phyloP scores from a whole-genome alignment of 1,140 invertebrate genomes.

The Diorhabda carinulata region DNA sequence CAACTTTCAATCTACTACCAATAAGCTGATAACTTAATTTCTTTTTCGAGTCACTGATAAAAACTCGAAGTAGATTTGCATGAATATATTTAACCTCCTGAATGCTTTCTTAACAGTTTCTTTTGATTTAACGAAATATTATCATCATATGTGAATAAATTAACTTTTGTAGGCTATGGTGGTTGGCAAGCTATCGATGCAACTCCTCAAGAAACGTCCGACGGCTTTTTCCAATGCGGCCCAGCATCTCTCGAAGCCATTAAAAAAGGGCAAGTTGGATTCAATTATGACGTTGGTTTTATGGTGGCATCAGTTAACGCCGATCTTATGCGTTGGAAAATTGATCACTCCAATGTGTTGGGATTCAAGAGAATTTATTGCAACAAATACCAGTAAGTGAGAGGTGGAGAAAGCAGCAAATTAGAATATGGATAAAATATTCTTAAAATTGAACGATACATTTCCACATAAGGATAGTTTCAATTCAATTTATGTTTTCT shows the following conservation, averaged over 20 bases:
- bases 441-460: neutral
- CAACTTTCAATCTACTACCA: too few species aligned
- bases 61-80: too few species aligned
- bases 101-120: too few species aligned
- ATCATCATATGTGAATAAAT: too few species aligned
- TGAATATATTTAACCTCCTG: too few species aligned
- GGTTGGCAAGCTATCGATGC: slow-evolving; percentile 74
- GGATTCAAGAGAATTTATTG: slow-evolving; percentile 63
- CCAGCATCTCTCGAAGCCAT: slow-evolving; percentile 65
- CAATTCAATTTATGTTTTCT: too few species aligned
- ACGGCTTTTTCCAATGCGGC: slow-evolving; percentile 60
- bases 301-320: slow-evolving; percentile 63
- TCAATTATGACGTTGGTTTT: slow-evolving; percentile 67
- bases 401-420: neutral
- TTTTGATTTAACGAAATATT: too few species aligned
- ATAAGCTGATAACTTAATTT: too few species aligned
- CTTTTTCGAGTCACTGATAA: too few species aligned
- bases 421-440: neutral
- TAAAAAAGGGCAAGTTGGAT: slow-evolving; percentile 65
- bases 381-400: slow-evolving; percentile 52
- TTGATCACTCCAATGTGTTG: slow-evolving; percentile 53
- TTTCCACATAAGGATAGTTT: too few species aligned
- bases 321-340: slow-evolving; percentile 60
- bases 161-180: slow-evolving; percentile 53
- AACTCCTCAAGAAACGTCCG: slow-evolving; percentile 68